These are phyloP conservation scores for Sarcophaga bullata DNA, from an alignment of 1,140 invertebrate species.

Conservation along the genomic window DNA sequence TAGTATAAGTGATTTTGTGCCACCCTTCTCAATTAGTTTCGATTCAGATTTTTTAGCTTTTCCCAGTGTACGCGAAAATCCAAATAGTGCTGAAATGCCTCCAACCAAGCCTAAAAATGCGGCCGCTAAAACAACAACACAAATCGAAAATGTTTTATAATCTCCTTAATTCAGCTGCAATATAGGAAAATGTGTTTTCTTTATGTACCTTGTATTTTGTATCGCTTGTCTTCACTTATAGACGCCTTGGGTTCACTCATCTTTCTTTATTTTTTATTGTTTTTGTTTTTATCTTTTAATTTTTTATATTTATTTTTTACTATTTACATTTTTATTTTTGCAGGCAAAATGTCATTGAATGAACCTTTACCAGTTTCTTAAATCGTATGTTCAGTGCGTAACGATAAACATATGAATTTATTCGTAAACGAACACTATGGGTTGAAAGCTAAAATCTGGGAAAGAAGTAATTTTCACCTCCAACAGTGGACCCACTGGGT, in stretches of 20 bases:
- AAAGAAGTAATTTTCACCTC: too few relatives aligned
- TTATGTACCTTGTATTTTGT: conserved; percentile 55
- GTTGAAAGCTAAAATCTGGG: too few relatives aligned
- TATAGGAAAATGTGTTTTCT: not conserved
- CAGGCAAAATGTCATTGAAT: conserved; percentile 19
- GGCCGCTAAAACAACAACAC: conserved; percentile 69
- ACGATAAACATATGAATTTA: too few relatives aligned
- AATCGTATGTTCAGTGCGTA: not conserved
- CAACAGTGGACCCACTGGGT: too few relatives aligned
- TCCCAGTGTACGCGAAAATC: conserved; percentile 82
- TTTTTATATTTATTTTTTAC: not conserved
- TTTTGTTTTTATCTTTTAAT: conserved; percentile 3
- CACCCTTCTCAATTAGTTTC: conserved; percentile 81
- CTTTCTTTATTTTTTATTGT: conserved; percentile 23
- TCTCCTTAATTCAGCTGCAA: conserved; percentile 44
- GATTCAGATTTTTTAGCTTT: conserved; percentile 83
- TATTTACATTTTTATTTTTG: conserved; percentile 40
- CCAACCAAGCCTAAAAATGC: conserved; percentile 81
- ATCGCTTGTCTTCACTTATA: conserved; percentile 52
- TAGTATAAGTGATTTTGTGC: conserved; percentile 72
- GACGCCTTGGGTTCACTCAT: conserved; percentile 52
- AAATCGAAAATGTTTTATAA: conserved; percentile 15
- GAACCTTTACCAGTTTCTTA: not conserved
- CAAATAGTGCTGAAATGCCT: conserved; percentile 81
- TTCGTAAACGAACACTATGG: too few relatives aligned